Conservation (phyloP, 2,888 invertebrate genomes). For the Callosobruchus maculatus region DNA sequence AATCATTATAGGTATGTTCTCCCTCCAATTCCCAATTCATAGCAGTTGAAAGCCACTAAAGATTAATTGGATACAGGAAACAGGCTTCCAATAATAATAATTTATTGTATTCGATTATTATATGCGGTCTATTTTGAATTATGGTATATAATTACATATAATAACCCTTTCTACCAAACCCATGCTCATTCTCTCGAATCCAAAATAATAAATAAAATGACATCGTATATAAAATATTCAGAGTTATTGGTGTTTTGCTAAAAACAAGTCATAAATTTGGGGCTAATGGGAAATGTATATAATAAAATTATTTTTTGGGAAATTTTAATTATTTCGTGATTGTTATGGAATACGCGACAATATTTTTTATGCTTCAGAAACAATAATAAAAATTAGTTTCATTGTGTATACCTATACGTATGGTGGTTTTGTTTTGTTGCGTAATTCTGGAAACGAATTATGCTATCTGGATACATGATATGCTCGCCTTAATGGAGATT, state of each 20-base stretch:
- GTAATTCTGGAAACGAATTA: no score
- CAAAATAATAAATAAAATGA: not conserved
- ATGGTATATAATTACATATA: not conserved
- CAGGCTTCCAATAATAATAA: not conserved
- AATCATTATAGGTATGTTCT: not conserved
- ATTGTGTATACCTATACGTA: not conserved
- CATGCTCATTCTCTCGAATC: not conserved
- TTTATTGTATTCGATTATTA: not conserved
- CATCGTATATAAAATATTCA: not conserved
- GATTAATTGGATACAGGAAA: not conserved
- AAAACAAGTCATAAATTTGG: not conserved
- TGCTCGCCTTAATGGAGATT: no score
- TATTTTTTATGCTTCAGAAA: not conserved
- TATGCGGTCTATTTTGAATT: not conserved
- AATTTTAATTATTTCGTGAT: not conserved
- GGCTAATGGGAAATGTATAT: not conserved
- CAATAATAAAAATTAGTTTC: not conserved
- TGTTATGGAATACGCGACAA: not conserved
- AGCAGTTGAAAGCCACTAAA: not conserved
- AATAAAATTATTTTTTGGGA: not conserved
- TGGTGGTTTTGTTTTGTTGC: no score
- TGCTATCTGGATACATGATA: no score
- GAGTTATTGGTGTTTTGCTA: not conserved
- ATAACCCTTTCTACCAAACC: not conserved
- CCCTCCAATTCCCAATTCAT: not conserved